phyloP scores from a whole-genome alignment of 2,797 vertebrate genomes.

The Phrynocephalus forsythii region DNA sequence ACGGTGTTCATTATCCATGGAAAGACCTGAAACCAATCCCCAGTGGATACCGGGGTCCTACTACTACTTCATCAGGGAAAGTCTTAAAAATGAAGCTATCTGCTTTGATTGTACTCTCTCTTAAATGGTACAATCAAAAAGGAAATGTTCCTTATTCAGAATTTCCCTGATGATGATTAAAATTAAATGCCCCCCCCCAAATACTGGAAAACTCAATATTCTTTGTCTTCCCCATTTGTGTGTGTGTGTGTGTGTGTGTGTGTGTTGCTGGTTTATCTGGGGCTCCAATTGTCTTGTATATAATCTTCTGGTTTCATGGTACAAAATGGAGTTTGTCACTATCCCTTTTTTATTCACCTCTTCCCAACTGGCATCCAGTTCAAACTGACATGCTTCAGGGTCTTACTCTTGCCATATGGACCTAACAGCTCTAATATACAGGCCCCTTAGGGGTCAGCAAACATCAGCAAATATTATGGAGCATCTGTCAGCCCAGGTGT shows the following conservation, averaged over 20 bases:
- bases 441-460: background rate
- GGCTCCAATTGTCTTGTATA: background rate
- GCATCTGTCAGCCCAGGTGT: background rate
- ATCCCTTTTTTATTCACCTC: background rate
- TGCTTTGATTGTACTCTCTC: background rate
- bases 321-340: background rate
- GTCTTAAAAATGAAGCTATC: background rate
- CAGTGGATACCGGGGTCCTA: background rate
- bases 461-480: background rate
- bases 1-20: no score
- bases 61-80: background rate
- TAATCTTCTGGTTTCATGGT: background rate
- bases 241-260: background rate
- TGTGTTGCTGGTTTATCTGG: background rate
- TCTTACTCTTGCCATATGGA: background rate
- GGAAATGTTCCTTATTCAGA: background rate
- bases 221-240: no score
- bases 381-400: background rate
- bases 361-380: background rate
- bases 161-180: background rate
- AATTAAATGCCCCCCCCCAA: no score
- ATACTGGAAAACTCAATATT: no score
- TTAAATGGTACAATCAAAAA: background rate
- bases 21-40: no score
- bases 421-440: background rate